phyloP scores from a whole-genome alignment of 2,888 invertebrate genomes.

The Nomada ruficornis region DNA sequence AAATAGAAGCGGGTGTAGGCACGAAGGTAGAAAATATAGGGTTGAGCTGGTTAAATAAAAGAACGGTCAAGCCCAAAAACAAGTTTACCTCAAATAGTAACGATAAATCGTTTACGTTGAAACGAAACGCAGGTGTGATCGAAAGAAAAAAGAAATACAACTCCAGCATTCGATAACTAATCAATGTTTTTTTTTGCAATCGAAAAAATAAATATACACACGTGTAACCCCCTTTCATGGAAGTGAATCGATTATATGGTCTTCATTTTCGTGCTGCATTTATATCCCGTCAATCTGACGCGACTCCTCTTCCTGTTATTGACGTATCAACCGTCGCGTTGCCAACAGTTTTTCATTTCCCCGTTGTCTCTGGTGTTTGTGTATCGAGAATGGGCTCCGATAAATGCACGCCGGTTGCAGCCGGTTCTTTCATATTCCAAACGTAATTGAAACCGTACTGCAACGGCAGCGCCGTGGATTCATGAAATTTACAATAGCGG shows the following conservation, averaged over 20 bases:
- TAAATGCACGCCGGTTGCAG: slow-evolving; percentile 10
- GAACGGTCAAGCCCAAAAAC: slow-evolving; percentile 65
- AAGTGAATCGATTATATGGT: slow-evolving; percentile 43
- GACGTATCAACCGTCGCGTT: slow-evolving; percentile 31
- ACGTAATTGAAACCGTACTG: slow-evolving; percentile 15
- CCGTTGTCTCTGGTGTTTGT: slow-evolving; percentile 10
- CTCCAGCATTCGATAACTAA: slow-evolving; percentile 57
- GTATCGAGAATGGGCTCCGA: slow-evolving; percentile 8
- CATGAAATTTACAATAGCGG: slow-evolving; percentile 6
- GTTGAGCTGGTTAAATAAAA: slow-evolving; percentile 34
- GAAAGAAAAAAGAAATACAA: slow-evolving; percentile 60
- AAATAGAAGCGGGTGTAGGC: slow-evolving; percentile 2
- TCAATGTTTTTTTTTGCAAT: neutral
- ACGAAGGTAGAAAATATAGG: neutral
- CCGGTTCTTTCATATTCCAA: slow-evolving; percentile 6
- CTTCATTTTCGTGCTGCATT: slow-evolving; percentile 17
- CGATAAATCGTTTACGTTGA: slow-evolving; percentile 48
- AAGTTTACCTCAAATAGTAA: slow-evolving; percentile 61
- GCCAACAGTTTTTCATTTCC: slow-evolving; percentile 33
- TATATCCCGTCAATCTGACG: slow-evolving; percentile 24
- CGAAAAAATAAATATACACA: slow-evolving; percentile 1
- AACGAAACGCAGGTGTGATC: slow-evolving; percentile 70
- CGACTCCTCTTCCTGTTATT: slow-evolving; percentile 42
- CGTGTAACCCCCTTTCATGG: slow-evolving; percentile 33
- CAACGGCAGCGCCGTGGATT: neutral